Conservation (phyloP, 2,113 vertebrate genomes). For the Dascyllus trimaculatus region DNA sequence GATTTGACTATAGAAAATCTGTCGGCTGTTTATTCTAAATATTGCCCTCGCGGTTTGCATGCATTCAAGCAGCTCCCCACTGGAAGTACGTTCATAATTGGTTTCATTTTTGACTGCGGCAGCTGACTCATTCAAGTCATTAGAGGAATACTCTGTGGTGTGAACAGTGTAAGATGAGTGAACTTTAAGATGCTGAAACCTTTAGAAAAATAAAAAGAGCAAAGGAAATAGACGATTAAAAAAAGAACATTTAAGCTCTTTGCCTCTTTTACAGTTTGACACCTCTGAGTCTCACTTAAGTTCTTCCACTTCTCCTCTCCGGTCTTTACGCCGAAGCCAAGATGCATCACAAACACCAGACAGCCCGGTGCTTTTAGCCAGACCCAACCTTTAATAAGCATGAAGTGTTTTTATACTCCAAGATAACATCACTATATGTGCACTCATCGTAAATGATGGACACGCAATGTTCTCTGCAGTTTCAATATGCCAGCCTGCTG, state of each 20-base stretch:
- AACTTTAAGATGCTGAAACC: constrained; percentile 19
- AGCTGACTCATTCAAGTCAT: neutral
- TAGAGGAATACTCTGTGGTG: constrained; percentile 5
- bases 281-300: constrained; percentile 43
- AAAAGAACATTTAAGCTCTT: constrained; percentile 35
- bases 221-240: neutral
- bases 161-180: neutral
- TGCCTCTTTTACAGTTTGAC: constrained; percentile 54
- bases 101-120: neutral
- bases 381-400: constrained; percentile 45
- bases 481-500: constrained; percentile 6
- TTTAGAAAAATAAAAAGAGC: constrained; percentile 9
- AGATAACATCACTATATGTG: constrained; percentile 27
- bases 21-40: neutral
- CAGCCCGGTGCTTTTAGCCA: constrained; percentile 48
- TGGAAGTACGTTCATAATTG: too few species aligned
- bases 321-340: constrained; percentile 36
- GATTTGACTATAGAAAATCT: neutral
- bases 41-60: too few species aligned
- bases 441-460: constrained; percentile 40
- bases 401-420: constrained; percentile 54
- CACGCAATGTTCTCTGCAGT: constrained; percentile 18
- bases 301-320: neutral
- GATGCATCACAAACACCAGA: constrained; percentile 38
- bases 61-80: too few species aligned